Percentiles rank a stretch among this genome's conserved stretches.
These are phyloP conservation scores for Parnassius mnemosyne DNA, from an alignment of 2,888 invertebrate species.

Conservation along the genomic window DNA sequence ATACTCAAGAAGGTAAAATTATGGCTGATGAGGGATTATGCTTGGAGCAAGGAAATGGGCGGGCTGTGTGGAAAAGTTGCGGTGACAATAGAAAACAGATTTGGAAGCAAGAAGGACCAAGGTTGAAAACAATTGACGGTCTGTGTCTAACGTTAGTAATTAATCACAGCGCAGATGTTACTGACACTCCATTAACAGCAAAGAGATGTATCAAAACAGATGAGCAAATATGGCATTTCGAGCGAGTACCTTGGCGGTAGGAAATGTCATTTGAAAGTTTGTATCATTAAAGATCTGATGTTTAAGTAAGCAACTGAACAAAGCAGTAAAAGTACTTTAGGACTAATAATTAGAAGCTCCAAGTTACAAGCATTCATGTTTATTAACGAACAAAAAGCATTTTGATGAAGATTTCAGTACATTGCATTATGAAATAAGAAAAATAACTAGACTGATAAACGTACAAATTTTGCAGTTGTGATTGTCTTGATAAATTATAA, in stretches of 20 bases:
- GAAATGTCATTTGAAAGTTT: slow-evolving; percentile 2
- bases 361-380: too few species aligned
- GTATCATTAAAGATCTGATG: background rate
- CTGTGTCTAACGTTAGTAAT: slow-evolving; percentile 57
- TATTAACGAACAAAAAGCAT: too few species aligned
- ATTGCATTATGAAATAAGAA: background rate
- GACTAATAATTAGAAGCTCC: too few species aligned
- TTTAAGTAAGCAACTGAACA: background rate
- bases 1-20: slow-evolving; percentile 84
- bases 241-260: slow-evolving; percentile 84
- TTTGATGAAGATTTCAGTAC: background rate
- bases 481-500: background rate
- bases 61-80: slow-evolving; percentile 87
- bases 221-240: slow-evolving; percentile 85
- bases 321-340: too few species aligned
- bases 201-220: slow-evolving; percentile 78
- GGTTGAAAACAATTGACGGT: slow-evolving; percentile 57
- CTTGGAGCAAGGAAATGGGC: slow-evolving; percentile 84
- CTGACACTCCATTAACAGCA: slow-evolving; percentile 75
- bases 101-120: slow-evolving; percentile 82
- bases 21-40: slow-evolving; percentile 95
- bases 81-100: slow-evolving; percentile 83
- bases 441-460: slow-evolving; percentile 14
- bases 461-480: slow-evolving; percentile 16
- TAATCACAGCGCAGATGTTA: slow-evolving; percentile 46